A percentile compares a stretch with the other conserved stretches of the same genome.
Conservation (phyloP, 2,888 invertebrate species). For the Tachina lurida region DNA sequence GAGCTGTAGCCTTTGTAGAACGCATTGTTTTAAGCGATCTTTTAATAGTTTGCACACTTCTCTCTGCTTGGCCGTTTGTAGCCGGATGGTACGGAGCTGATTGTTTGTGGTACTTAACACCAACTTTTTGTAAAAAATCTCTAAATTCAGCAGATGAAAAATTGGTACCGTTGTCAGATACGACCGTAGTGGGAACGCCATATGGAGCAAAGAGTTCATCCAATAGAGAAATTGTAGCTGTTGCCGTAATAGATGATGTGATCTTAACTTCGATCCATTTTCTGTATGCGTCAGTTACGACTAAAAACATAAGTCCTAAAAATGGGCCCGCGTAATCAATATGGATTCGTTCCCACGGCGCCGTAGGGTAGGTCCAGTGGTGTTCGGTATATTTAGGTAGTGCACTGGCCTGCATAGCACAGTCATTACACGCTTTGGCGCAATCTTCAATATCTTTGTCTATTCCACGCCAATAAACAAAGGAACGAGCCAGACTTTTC, state of each 20-base stretch:
- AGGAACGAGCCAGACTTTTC: constrained; percentile 38
- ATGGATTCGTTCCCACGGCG: constrained; percentile 46
- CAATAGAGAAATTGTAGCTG: constrained; percentile 61
- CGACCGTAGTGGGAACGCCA: constrained; percentile 72
- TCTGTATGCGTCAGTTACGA: constrained; percentile 73
- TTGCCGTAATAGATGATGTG: constrained; percentile 30
- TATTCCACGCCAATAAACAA: constrained; percentile 56
- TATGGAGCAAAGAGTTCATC: constrained; percentile 70
- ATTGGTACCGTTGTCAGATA: constrained; percentile 74
- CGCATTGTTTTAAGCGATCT: constrained; percentile 3
- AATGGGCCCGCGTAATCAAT: constrained; percentile 81
- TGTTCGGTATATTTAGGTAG: constrained; percentile 33
- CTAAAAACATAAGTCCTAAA: constrained; percentile 75
- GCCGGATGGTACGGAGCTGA: constrained; percentile 29
- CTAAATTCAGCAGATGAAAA: constrained; percentile 64
- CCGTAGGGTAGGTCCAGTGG: constrained; percentile 57
- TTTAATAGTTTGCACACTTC: constrained; percentile 40
- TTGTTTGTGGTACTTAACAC: constrained; percentile 25
- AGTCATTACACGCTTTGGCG: constrained; percentile 40
- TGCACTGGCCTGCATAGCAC: constrained; percentile 29
- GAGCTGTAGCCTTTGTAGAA: neutral
- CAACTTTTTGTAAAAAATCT: constrained; percentile 8
- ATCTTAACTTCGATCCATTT: constrained; percentile 59
- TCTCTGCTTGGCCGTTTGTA: constrained; percentile 44
- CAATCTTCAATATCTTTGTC: constrained; percentile 48